Evolutionary conservation across 2,797 vertebrate species (phyloP), one percentile per base, ranked within the genome.

Genomic region (Poliocrania exsul): DNA sequence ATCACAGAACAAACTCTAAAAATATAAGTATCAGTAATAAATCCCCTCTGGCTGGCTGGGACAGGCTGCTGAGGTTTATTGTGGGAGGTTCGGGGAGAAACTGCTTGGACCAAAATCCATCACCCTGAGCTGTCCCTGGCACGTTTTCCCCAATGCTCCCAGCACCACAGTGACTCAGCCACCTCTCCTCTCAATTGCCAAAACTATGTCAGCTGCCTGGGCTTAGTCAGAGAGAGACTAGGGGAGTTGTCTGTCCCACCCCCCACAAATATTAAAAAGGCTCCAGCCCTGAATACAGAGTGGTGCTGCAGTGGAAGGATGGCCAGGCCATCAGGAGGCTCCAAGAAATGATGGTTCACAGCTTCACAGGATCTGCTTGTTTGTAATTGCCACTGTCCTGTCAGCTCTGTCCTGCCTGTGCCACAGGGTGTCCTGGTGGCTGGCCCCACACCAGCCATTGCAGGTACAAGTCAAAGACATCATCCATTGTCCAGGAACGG

Each of bases 371-470:
- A 8, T n/a, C 29, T 71, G 9, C 16, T 90, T 19, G 31, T 8
- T 79, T 35, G 29, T 51, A 44, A 31, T 67, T 56, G 14, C 28
- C 53, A 44, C 37, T 0, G 0, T 66, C 35, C 51, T 35, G 10
- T 25, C 44, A 57, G 5, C 14, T 51, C 4, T 50, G 16, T 49
- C 40, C 61, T 8, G 5, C 26, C 21, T 12, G 19, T 5, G 1
- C 17, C 69, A 23, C 37, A 15, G 29, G 16, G 13, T 57, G 37
- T 17, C 8, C 40, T 5, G 5, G 42, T 4, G 4, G 26, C 24
- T 58, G 16, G 19, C 5, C 18, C 6, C 3, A 0, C 13, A n/a
- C 18, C 38, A 44, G 28, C 44, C 7, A 2, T 40, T 0, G 0
- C 26, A 49, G 54, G 46, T 0, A 28, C 11, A 65, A 19, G 18